Evolutionary conservation across 1,140 invertebrate species (phyloP).

Genomic region (Formica selysi): DNA sequence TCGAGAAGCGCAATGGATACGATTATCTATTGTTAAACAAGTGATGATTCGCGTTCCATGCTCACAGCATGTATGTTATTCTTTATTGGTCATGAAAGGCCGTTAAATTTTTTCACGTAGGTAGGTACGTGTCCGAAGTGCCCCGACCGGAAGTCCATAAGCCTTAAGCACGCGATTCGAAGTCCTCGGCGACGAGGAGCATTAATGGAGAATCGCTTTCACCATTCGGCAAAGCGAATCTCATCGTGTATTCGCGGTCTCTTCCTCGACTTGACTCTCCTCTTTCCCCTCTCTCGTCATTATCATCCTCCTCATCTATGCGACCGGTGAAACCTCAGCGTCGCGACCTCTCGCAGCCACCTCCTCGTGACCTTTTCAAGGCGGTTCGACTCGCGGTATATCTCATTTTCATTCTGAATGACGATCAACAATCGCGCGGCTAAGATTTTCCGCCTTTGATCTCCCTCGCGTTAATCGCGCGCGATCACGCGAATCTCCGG

Average conservation of each 20-base stretch:
- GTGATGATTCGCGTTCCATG: background rate
- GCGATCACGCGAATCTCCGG: slow-evolving; percentile 40
- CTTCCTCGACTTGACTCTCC: background rate
- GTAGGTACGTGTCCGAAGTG: slow-evolving; percentile 15
- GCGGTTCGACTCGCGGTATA: slow-evolving; percentile 10
- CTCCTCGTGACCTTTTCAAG: slow-evolving; percentile 70
- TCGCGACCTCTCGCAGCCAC: slow-evolving; percentile 57
- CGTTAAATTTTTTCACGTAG: slow-evolving; percentile 15
- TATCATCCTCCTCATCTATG: slow-evolving; percentile 48
- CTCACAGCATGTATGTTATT: background rate
- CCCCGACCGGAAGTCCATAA: slow-evolving; percentile 63
- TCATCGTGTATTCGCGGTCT: background rate
- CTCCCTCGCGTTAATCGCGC: background rate
- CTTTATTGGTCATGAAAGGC: slow-evolving; percentile 20
- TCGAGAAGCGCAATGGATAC: background rate
- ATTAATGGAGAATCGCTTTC: slow-evolving; percentile 76
- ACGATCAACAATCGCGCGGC: slow-evolving; percentile 1
- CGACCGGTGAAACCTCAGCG: slow-evolving; percentile 59
- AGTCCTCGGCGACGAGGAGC: slow-evolving; percentile 50
- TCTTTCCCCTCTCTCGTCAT: slow-evolving; percentile 30
- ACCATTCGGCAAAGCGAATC: slow-evolving; percentile 58
- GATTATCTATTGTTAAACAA: slow-evolving; percentile 5
- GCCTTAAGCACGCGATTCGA: slow-evolving; percentile 53
- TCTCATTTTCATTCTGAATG: slow-evolving; percentile 47
- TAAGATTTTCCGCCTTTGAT: background rate